These are phyloP conservation scores for Puffinus mauretanicus DNA, from an alignment of 2,113 vertebrate genomes.

Conservation along the genomic window DNA sequence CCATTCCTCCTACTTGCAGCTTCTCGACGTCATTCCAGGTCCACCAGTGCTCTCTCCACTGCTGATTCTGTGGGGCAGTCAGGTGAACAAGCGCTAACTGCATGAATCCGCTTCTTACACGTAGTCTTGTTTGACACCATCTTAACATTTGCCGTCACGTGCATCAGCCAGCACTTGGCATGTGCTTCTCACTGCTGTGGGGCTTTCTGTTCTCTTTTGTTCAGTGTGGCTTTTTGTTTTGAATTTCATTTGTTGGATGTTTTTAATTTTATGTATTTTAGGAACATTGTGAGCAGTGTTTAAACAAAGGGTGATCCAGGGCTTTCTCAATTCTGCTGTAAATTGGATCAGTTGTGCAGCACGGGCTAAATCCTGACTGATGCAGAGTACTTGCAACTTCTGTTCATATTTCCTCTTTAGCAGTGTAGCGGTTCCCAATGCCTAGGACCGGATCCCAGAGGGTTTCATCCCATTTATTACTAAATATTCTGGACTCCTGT, in stretches of 20 bases:
- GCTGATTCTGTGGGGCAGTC: conserved; percentile 96
- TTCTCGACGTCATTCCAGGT: conserved; percentile 99
- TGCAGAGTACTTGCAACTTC: background rate
- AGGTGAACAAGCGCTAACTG: conserved; percentile 94
- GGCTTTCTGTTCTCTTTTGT: conserved; percentile 49
- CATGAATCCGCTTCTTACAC: conserved; percentile 80
- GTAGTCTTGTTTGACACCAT: conserved; percentile 67
- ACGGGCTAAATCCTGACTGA: background rate
- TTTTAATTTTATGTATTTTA: conserved; percentile 62
- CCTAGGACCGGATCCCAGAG: background rate
- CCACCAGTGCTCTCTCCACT: conserved; percentile 98
- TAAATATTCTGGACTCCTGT: background rate
- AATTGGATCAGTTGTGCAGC: conserved; percentile 4
- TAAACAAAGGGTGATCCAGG: conserved; percentile 57
- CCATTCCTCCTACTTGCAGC: conserved; percentile 93
- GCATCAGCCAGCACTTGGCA: conserved; percentile 69
- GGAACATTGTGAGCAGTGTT: conserved; percentile 53
- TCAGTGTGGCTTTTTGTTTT: conserved; percentile 63
- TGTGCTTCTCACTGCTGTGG: conserved; percentile 57
- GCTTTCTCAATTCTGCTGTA: conserved; percentile 9
- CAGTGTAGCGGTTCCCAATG: background rate
- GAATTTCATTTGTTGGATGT: conserved; percentile 70
- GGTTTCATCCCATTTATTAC: background rate
- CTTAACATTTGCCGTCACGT: conserved; percentile 63
- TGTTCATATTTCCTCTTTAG: background rate